Percentiles rank a stretch among this genome's conserved stretches.
phyloP scores from a whole-genome alignment of 2,888 invertebrate species.

The Eristalis arbustorum region DNA sequence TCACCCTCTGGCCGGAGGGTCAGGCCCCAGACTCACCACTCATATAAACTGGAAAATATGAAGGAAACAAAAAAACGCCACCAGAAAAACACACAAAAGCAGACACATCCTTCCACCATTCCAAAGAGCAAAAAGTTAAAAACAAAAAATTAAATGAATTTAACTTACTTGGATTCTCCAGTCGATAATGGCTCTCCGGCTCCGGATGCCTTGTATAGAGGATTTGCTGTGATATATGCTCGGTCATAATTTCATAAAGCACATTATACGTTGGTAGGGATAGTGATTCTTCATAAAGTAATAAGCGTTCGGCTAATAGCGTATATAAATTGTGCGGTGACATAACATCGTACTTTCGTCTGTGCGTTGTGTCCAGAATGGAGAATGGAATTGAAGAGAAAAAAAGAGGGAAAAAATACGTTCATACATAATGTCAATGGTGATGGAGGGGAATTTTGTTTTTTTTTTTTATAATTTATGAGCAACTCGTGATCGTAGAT shows the following conservation, averaged over 20 bases:
- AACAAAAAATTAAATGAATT: constrained; percentile 1
- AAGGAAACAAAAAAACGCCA: not conserved
- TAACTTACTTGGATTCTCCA: constrained; percentile 96
- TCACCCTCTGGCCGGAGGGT: constrained; percentile 13
- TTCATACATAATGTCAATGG: not conserved
- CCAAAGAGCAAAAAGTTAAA: constrained; percentile 6
- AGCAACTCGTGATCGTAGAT: constrained; percentile 56
- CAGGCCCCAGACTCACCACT: constrained; percentile 15
- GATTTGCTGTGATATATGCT: constrained; percentile 97
- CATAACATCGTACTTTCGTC: constrained; percentile 99
- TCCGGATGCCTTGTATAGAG: constrained; percentile 96
- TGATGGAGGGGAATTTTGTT: not conserved
- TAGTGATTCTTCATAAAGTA: constrained; percentile 93
- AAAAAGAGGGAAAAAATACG: not conserved
- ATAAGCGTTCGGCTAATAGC: constrained; percentile 94
- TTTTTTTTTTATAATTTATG: constrained; percentile 31
- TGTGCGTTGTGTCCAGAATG: constrained; percentile 76
- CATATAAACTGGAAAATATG: constrained; percentile 2
- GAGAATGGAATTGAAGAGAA: not conserved
- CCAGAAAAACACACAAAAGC: constrained; percentile 41
- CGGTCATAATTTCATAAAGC: constrained; percentile 98
- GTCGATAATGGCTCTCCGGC: constrained; percentile 95
- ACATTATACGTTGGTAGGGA: constrained; percentile 98
- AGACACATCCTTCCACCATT: constrained; percentile 45
- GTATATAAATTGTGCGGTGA: constrained; percentile 99